These are phyloP conservation scores for Pangasianodon gigas DNA, from an alignment of 2,113 vertebrate genomes.

Conservation along the genomic window DNA sequence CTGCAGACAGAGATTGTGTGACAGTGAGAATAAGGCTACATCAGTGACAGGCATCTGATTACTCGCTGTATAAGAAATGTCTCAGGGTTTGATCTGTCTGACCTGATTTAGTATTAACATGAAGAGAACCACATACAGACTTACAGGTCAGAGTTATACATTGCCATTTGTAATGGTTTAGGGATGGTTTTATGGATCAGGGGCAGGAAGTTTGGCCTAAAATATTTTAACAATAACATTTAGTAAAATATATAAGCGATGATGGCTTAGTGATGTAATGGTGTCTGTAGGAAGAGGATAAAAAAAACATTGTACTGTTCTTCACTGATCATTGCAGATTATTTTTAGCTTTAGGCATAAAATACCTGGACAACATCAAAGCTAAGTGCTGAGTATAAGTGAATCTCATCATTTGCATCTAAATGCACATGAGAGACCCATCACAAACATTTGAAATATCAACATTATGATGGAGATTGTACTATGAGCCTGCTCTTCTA, in stretches of 20 bases:
- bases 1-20: conserved; percentile 35
- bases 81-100: conserved; percentile 11
- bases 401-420: conserved; percentile 6
- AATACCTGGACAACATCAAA: neutral
- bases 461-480: conserved; percentile 16
- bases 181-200: neutral
- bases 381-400: conserved; percentile 15
- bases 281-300: neutral
- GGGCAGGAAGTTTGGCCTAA: neutral
- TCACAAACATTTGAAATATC: neutral
- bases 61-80: conserved; percentile 1
- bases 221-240: neutral
- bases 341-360: conserved; percentile 5
- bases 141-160: neutral
- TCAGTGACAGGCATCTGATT: conserved; percentile 27
- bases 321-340: neutral
- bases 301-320: neutral
- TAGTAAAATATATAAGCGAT: neutral
- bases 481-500: neutral
- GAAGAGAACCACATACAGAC: neutral
- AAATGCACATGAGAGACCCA: neutral
- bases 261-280: neutral
- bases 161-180: neutral
- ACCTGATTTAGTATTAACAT: conserved; percentile 21
- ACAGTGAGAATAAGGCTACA: conserved; percentile 33